phyloP scores from a whole-genome alignment of 2,797 vertebrate genomes.

The Syncerus caffer region DNA sequence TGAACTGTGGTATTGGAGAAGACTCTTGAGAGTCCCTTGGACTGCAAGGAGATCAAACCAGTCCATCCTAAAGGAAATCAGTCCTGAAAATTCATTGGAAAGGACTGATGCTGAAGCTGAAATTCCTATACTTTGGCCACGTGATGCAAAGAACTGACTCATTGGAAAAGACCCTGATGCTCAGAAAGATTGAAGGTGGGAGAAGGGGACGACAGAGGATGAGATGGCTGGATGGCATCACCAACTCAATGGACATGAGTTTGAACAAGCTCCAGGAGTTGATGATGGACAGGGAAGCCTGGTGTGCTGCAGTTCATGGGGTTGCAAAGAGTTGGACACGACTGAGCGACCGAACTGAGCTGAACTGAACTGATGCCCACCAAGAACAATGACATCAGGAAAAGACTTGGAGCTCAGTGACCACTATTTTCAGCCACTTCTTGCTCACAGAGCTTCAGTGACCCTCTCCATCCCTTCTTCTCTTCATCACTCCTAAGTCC shows the following conservation, averaged over 20 bases:
- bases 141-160: background rate
- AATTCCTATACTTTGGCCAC: background rate
- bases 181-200: background rate
- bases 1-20: background rate
- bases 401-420: background rate
- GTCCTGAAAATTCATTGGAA: background rate
- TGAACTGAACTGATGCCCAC: background rate
- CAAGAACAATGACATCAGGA: background rate
- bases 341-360: accelerated
- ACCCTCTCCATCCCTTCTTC: background rate
- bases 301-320: accelerated
- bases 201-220: background rate
- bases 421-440: background rate
- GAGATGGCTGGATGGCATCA: background rate
- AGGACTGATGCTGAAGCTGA: background rate
- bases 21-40: background rate
- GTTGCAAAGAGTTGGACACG: background rate
- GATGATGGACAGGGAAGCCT: background rate
- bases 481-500: background rate
- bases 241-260: background rate
- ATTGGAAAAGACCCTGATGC: background rate
- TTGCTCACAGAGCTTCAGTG: background rate
- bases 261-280: background rate
- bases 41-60: background rate
- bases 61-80: background rate